Conservation (phyloP, 1,140 invertebrate genomes). For the Prorops nasuta region DNA sequence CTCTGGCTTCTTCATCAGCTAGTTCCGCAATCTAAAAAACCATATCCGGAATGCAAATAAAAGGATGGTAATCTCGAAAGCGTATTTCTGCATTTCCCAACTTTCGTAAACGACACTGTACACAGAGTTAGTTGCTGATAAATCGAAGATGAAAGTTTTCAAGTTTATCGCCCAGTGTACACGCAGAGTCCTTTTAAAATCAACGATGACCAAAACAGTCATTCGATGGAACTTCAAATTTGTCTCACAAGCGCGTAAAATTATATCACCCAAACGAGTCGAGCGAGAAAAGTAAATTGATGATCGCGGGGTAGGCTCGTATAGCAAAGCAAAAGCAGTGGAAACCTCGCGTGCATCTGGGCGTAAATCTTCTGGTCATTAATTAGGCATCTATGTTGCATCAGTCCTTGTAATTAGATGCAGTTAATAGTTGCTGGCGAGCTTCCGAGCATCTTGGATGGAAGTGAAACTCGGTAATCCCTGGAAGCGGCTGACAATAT, state of each 20-base stretch:
- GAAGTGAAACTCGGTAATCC: slow-evolving; percentile 49
- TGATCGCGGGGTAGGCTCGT: slow-evolving; percentile 21
- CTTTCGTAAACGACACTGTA: slow-evolving; percentile 50
- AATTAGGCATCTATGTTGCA: slow-evolving; percentile 55
- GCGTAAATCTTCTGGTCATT: slow-evolving; percentile 54
- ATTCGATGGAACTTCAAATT: too few relatives aligned
- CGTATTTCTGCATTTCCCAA: slow-evolving; percentile 31
- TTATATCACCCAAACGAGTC: too few relatives aligned
- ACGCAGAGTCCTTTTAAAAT: too few relatives aligned
- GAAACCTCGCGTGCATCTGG: slow-evolving; percentile 47
- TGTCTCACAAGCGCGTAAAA: too few relatives aligned
- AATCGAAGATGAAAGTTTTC: slow-evolving; percentile 46
- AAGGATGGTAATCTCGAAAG: slow-evolving; percentile 15
- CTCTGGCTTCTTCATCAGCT: too few relatives aligned
- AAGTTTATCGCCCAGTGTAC: too few relatives aligned
- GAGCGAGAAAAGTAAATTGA: slow-evolving; percentile 29
- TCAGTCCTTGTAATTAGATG: slow-evolving; percentile 56
- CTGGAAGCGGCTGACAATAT: slow-evolving; percentile 27
- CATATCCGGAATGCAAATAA: slow-evolving; percentile 41
- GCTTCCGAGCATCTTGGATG: slow-evolving; percentile 40
- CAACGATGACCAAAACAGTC: too few relatives aligned
- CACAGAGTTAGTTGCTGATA: too few relatives aligned
- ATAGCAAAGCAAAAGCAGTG: slow-evolving; percentile 51
- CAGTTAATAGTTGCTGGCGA: slow-evolving; percentile 51
- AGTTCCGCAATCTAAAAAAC: slow-evolving; percentile 36